Base-by-base conservation (phyloP, 2,888 invertebrate genomes). In the Adelognathus sp. region DNA sequence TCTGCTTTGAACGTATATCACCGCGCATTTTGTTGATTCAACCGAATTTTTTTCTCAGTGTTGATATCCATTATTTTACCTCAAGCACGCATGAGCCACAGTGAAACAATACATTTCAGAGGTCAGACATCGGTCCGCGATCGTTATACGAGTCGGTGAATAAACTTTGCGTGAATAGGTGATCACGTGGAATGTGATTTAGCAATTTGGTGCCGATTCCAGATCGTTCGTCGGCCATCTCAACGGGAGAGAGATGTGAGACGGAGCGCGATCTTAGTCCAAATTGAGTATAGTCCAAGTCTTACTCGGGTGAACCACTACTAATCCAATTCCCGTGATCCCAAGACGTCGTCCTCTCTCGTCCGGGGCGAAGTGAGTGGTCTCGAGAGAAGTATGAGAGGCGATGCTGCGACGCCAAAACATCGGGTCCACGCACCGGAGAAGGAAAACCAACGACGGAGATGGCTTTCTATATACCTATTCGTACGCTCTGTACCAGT, bases 171-270 rank as follows among this genome's bases (percentile, higher is more conserved):
- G n/a, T 91, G 90, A 91, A 91, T 91, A 90, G 91, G 90, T 91
- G 91, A 91, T 91, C 90, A 90, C 88, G 91, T 91, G 89, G 90
- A 91, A 91, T 90, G 76, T 90, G 91, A 91, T 91, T 91, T 91
- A 88, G 90, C 89, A 91, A 91, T 90, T 90, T 86, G 87, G 88
- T 58, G 56, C 73, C 79, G 73, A 77, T 77, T 61, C 63, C 77
- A n/a, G n/a, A n/a, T 39, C 36, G 24, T 60, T 71, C 33, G 70
- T 66, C 71, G 72, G 54, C 72, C 33, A 67, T 61, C 60, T n/a
- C 54, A 24, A 41, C 9, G 39, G 21, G 36, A 29, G 54, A 27
- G 75, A 54, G 50, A n/a, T n/a, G n/a, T 46, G 16, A 50, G 39
- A 31, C 58, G 50, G 24, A 31, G 18, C 63, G 18, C 89, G 90